Evolutionary conservation across 2,113 vertebrate species (phyloP).

Genomic region (Mola mola): DNA sequence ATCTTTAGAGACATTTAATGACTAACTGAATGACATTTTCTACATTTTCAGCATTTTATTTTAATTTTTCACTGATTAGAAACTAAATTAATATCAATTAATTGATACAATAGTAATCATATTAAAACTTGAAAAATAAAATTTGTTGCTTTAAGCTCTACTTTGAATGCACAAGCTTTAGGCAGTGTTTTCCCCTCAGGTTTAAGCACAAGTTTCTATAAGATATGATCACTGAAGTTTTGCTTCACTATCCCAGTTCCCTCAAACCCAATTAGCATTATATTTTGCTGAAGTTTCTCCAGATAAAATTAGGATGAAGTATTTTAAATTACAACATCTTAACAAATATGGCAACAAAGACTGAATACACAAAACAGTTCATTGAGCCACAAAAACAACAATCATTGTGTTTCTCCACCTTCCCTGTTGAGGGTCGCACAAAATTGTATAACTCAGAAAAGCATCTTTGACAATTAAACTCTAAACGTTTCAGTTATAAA

Average conservation of each 20-base stretch:
- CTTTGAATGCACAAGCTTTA: neutral
- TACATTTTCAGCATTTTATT: no score
- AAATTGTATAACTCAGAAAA: neutral
- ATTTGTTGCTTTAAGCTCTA: no score
- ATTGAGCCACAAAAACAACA: constrained; percentile 2
- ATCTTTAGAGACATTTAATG: no score
- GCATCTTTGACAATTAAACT: neutral
- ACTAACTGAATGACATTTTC: no score
- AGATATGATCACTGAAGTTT: no score
- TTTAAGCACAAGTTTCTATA: no score
- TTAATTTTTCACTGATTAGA: no score
- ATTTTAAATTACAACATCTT: neutral
- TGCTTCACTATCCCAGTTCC: neutral
- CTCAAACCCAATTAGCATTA: no score
- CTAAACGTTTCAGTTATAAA: constrained; percentile 23
- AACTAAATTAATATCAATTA: no score
- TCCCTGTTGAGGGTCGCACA: neutral
- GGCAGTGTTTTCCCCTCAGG: no score
- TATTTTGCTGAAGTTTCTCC: neutral
- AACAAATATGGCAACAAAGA: neutral
- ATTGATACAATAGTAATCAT: no score
- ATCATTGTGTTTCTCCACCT: neutral
- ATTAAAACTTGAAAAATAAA: no score
- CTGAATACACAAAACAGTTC: constrained; percentile 8
- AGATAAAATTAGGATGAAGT: neutral